A percentile compares a stretch with the other conserved stretches of the same genome.
Evolutionary conservation across 2,797 vertebrate genomes (phyloP).

Genomic region (Chaetophractus vellerosus): DNA sequence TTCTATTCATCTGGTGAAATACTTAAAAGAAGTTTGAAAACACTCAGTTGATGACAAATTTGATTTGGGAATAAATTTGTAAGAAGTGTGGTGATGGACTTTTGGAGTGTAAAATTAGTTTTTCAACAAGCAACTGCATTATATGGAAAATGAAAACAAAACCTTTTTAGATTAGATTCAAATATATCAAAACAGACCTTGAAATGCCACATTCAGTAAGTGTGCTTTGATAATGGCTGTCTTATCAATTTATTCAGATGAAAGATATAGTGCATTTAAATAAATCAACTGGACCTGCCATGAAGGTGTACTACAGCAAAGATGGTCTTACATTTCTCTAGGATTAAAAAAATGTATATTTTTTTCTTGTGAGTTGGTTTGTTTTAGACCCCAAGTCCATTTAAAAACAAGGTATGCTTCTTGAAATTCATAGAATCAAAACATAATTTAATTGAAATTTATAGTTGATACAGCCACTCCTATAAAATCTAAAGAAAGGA

Average conservation of each 20-base stretch:
- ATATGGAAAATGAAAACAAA: conserved; percentile 28
- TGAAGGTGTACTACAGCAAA: not conserved
- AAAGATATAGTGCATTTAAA: not conserved
- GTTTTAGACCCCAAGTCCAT: not conserved
- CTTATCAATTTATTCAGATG: not conserved
- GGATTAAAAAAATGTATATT: not conserved
- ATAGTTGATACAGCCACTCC: not conserved
- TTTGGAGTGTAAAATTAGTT: not conserved
- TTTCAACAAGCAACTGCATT: not conserved
- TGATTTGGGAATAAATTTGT: not conserved
- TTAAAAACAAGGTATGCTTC: not conserved
- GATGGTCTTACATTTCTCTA: not conserved
- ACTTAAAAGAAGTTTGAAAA: not conserved
- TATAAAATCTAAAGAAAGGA: not conserved
- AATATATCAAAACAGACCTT: not conserved
- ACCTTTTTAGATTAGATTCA: not conserved
- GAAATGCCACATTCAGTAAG: conserved; percentile 2
- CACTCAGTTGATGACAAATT: not conserved
- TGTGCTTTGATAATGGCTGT: not conserved
- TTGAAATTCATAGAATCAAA: conserved; percentile 36
- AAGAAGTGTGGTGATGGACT: not conserved
- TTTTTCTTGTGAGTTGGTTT: not conserved
- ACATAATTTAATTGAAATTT: not conserved
- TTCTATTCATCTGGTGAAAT: conserved; percentile 14
- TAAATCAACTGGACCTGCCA: not conserved